phyloP scores from a whole-genome alignment of 2,888 invertebrate species.

The Habrosyne pyritoides region DNA sequence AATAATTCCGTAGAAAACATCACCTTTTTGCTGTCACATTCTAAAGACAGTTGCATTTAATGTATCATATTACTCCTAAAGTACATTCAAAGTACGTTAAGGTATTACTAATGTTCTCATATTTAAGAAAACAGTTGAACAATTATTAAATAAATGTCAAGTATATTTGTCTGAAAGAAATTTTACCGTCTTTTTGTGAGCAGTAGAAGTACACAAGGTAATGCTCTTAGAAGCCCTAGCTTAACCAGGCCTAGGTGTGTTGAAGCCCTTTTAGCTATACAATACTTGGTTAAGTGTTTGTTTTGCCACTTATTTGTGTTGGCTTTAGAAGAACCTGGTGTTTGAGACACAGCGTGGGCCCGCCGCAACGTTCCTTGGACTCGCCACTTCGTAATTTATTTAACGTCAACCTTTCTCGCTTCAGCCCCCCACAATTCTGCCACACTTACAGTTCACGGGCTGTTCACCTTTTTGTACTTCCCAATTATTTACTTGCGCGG shows the following conservation, averaged over 20 bases:
- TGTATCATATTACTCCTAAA: too few relatives aligned
- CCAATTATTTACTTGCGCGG: slow-evolving; percentile 29
- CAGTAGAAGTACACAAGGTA: background rate
- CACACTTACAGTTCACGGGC: slow-evolving; percentile 13
- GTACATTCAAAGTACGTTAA: too few relatives aligned
- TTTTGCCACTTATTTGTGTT: slow-evolving; percentile 4
- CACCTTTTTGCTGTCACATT: too few relatives aligned
- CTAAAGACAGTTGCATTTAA: too few relatives aligned
- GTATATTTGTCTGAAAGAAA: too few relatives aligned
- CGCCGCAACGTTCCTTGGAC: slow-evolving; percentile 9
- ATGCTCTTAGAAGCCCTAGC: background rate
- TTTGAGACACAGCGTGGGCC: slow-evolving; percentile 14
- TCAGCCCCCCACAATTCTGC: background rate
- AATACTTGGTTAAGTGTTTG: background rate
- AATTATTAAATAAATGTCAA: too few relatives aligned
- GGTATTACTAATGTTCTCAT: too few relatives aligned
- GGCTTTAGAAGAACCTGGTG: slow-evolving; percentile 6
- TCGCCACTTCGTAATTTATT: slow-evolving; percentile 34
- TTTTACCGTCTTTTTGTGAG: too few relatives aligned
- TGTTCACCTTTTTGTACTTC: slow-evolving; percentile 26
- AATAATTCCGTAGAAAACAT: too few relatives aligned
- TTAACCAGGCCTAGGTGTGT: background rate
- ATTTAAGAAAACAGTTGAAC: too few relatives aligned
- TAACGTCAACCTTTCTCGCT: slow-evolving; percentile 34
- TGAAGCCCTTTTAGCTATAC: background rate